These are phyloP conservation scores for Rhyacophila evoluta DNA, from an alignment of 2,888 invertebrate genomes.

Conservation along the genomic window DNA sequence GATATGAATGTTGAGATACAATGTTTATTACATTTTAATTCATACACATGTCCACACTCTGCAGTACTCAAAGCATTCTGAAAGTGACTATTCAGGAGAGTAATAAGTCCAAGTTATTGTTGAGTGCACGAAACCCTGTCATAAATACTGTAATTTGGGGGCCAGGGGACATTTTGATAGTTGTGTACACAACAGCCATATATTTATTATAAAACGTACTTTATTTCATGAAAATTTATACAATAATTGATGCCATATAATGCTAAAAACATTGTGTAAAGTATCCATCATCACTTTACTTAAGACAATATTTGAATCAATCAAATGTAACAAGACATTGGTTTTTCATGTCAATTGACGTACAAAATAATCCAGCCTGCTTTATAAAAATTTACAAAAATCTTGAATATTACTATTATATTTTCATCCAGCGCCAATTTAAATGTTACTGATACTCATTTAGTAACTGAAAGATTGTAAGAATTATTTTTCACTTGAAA, in stretches of 20 bases:
- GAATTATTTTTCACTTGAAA: background rate
- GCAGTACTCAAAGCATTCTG: too few species aligned
- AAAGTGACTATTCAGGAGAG: too few species aligned
- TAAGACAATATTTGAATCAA: slow-evolving; percentile 14
- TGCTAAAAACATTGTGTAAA: background rate
- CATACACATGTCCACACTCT: too few species aligned
- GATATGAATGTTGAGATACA: too few species aligned
- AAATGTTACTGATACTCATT: background rate
- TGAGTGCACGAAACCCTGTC: too few species aligned
- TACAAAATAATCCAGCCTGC: background rate
- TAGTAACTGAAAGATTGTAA: background rate
- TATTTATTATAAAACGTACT: slow-evolving; percentile 21
- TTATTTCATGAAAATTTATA: slow-evolving; percentile 9
- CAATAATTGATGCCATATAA: slow-evolving; percentile 1
- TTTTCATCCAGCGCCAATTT: too few species aligned
- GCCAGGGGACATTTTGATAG: too few species aligned
- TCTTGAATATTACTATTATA: too few species aligned
- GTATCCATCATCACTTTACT: background rate
- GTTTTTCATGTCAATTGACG: background rate
- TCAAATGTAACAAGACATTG: background rate
- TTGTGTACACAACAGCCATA: too few species aligned
- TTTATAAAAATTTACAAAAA: background rate
- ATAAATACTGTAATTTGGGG: too few species aligned
- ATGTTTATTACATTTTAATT: too few species aligned
- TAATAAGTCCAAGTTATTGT: too few species aligned